Base-by-base conservation (phyloP, 2,888 invertebrate genomes). In the Noctua janthe region DNA sequence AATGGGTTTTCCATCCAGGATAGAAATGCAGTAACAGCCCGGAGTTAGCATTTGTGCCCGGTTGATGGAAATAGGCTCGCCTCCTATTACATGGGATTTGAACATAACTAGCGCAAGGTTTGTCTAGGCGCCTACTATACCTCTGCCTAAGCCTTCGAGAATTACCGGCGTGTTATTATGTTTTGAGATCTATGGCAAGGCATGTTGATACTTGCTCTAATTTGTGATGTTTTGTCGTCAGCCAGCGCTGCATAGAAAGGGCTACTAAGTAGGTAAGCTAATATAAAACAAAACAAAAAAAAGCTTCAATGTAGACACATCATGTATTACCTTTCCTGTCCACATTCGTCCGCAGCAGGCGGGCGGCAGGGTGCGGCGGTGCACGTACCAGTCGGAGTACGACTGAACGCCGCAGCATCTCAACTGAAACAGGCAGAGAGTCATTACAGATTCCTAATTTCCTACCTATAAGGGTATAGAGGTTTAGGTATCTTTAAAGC, bases 341-440 rank as follows among this genome's bases (percentile, higher is more conserved):
- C 91, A 92, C 43, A 93, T 71, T 6, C 94, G 94, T 1, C 95
- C 95, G 74, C 97, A 97, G 86, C 97, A 97, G 2, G 96, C 91
- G 0, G 94, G 91, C 0, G 97, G 97, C 74, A 96, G 83, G 0
- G 86, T 82, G 67, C 90, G 90, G 3, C 95, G 93, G 80, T 95
- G 91, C 56, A 89, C 79, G 77, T 92, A 93, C 97, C 97, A 97
- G 83, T 97, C 97, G 0, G 89, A 77, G 81, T 94, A 91, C 1
- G 95, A 95, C 17, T 94, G 91, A 54, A 96, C 95, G 23, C 97
- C 97, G 73, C 97, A 97, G 88, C 97, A 97, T 85, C 92, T 92
- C 76, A 96, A 87, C 96, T 96, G 87, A 43, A 91, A 91, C n/a
- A 54, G 59, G 13, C 59, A 1, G 64, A 8, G 8, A 10, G 17